phyloP scores from a whole-genome alignment of 1,140 invertebrate species.

The Mactra quadrangularis region DNA sequence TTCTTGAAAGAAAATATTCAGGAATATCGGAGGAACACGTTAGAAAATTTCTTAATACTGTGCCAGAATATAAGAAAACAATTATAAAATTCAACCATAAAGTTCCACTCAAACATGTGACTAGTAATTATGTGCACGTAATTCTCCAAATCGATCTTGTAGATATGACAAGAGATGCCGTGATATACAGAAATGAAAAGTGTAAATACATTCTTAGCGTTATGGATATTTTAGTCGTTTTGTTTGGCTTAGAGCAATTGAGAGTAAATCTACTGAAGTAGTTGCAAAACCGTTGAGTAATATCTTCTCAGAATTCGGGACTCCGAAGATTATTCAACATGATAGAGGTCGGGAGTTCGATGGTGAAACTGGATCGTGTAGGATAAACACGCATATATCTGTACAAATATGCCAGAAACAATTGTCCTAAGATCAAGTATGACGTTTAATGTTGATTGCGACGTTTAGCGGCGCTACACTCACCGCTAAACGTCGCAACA shows the following conservation, averaged over 20 bases:
- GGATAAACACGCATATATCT: no score
- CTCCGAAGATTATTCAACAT: background rate
- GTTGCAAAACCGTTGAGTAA: background rate
- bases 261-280: background rate
- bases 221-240: background rate
- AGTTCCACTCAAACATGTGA: background rate
- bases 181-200: background rate
- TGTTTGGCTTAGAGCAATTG: slow-evolving; percentile 1
- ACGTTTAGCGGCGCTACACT: no score
- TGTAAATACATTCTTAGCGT: background rate
- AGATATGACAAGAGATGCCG: background rate
- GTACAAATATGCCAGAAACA: no score
- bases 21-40: background rate
- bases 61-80: slow-evolving; percentile 1
- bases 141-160: slow-evolving; percentile 25
- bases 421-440: no score
- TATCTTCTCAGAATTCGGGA: background rate
- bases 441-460: no score
- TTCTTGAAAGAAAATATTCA: background rate
- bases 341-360: slow-evolving; percentile 2
- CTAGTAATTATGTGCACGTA: slow-evolving; percentile 1
- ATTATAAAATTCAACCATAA: background rate
- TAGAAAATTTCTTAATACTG: background rate
- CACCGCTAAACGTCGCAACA: no score
- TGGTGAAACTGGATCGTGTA: no score